Evolutionary conservation across 2,797 vertebrate species (phyloP).

Genomic region (Vultur gryphus): DNA sequence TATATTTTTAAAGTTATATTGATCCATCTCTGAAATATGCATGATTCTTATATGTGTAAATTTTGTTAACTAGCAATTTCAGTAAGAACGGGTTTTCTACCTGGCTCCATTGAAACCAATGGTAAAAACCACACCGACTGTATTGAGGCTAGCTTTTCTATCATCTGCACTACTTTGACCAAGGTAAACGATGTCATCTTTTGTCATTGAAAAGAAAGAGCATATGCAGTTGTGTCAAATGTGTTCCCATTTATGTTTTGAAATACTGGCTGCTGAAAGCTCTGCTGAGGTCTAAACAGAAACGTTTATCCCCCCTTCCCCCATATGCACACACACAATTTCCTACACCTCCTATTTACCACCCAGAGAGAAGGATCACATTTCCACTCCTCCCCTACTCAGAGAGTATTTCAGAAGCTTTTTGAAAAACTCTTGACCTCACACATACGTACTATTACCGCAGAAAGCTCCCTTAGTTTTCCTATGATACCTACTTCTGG

Average conservation of each 20-base stretch:
- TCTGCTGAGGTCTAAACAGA: conserved; percentile 2
- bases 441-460: not conserved
- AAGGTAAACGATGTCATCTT: not conserved
- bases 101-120: not conserved
- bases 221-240: not conserved
- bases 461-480: conserved; percentile 23
- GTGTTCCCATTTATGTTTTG: not conserved
- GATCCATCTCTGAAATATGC: not conserved
- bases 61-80: not conserved
- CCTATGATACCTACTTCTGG: not conserved
- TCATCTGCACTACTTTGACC: not conserved
- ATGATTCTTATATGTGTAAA: not conserved
- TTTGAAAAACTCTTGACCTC: conserved; percentile 43
- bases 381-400: conserved; percentile 25
- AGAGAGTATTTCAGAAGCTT: conserved; percentile 17
- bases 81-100: not conserved
- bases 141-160: not conserved
- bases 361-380: conserved; percentile 34
- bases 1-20: not conserved
- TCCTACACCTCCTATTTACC: conserved; percentile 38
- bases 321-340: not conserved
- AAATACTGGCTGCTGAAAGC: conserved; percentile 23
- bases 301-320: not conserved
- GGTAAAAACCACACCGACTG: not conserved
- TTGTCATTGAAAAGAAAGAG: not conserved